These are phyloP conservation scores for Tokudaia muenninki DNA, from an alignment of 2,797 vertebrate genomes.

Conservation along the genomic window DNA sequence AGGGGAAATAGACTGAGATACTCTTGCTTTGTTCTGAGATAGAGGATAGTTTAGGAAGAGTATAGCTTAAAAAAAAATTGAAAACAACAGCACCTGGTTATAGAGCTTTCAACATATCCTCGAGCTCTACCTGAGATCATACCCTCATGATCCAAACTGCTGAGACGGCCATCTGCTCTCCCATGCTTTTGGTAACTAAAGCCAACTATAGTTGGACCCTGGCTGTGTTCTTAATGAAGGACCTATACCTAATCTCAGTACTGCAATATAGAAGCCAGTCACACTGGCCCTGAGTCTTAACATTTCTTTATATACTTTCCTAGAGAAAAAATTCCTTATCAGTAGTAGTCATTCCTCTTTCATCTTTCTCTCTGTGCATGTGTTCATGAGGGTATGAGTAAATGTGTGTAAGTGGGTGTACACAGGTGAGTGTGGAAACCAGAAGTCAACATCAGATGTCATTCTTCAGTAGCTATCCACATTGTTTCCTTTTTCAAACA, in stretches of 20 bases:
- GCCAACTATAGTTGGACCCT: slow-evolving; percentile 9
- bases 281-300: neutral
- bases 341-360: neutral
- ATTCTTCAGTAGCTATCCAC: neutral
- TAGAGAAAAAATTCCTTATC: slow-evolving; percentile 40
- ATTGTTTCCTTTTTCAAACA: neutral
- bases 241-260: neutral
- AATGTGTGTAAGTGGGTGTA: neutral
- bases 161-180: slow-evolving; percentile 36
- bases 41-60: slow-evolving; percentile 24
- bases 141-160: slow-evolving; percentile 19
- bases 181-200: slow-evolving; percentile 33
- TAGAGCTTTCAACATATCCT: slow-evolving; percentile 53
- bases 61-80: neutral
- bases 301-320: neutral
- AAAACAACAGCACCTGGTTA: neutral
- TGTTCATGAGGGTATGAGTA: neutral
- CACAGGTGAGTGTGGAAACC: neutral
- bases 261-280: neutral
- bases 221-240: neutral
- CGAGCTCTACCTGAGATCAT: slow-evolving; percentile 35
- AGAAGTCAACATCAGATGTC: neutral
- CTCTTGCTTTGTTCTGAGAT: slow-evolving; percentile 35
- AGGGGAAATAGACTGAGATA: neutral
- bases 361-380: neutral